These are phyloP conservation scores for Syngnathus scovelli DNA, from an alignment of 2,113 vertebrate genomes.

Conservation along the genomic window DNA sequence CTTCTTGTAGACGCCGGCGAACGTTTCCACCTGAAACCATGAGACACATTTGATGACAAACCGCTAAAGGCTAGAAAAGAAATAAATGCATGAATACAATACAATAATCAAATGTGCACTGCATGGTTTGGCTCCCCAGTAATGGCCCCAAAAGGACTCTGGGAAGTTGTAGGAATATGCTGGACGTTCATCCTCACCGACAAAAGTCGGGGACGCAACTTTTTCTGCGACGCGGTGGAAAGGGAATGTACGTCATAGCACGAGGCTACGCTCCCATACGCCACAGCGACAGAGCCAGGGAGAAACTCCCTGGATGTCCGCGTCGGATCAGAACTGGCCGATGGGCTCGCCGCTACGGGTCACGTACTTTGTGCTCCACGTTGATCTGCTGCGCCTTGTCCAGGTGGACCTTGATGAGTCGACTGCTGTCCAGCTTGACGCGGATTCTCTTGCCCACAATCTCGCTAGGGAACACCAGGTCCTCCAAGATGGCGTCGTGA, in stretches of 20 bases:
- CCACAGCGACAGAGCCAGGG: slow-evolving; percentile 76
- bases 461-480: slow-evolving; percentile 96
- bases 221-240: slow-evolving; percentile 67
- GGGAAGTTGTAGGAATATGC: slow-evolving; percentile 72
- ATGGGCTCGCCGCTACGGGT: neutral
- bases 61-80: no score
- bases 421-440: slow-evolving; percentile 91
- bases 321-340: slow-evolving; percentile 11
- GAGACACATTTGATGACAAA: neutral
- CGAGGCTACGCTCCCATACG: slow-evolving; percentile 66
- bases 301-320: slow-evolving; percentile 61
- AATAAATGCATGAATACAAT: no score
- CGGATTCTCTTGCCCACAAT: slow-evolving; percentile 97
- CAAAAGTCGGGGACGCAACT: slow-evolving; percentile 58
- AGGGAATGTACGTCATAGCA: slow-evolving; percentile 65
- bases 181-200: slow-evolving; percentile 58
- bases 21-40: slow-evolving; percentile 86
- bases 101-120: slow-evolving; percentile 41
- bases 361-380: slow-evolving; percentile 92
- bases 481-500: slow-evolving; percentile 95
- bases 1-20: slow-evolving; percentile 99
- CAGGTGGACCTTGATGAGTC: slow-evolving; percentile 97
- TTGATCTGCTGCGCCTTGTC: slow-evolving; percentile 99
- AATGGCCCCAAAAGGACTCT: slow-evolving; percentile 53
- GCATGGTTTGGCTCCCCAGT: slow-evolving; percentile 72